phyloP scores from a whole-genome alignment of 2,888 invertebrate genomes.

The Ophion ellenae region DNA sequence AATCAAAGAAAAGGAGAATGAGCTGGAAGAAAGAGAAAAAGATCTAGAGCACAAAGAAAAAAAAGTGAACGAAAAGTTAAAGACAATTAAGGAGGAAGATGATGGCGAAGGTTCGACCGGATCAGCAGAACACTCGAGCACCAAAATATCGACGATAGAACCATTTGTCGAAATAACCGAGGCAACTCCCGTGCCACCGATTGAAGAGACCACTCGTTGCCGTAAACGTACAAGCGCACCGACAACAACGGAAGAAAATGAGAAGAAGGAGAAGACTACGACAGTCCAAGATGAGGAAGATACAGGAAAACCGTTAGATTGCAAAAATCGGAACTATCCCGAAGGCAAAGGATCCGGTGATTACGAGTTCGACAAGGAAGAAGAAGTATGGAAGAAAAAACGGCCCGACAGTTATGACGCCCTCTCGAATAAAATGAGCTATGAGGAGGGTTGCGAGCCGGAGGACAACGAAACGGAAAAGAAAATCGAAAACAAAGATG shows the following conservation, averaged over 20 bases:
- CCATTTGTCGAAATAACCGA: background rate
- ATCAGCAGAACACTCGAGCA: background rate
- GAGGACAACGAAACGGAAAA: background rate
- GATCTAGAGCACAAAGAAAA: constrained; percentile 51
- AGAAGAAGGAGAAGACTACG: background rate
- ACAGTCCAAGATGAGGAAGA: background rate
- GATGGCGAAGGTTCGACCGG: constrained; percentile 3
- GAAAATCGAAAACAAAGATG: background rate
- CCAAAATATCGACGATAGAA: constrained; percentile 20
- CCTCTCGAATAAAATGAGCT: constrained; percentile 15
- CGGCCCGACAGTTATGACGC: constrained; percentile 36
- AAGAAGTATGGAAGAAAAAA: constrained; percentile 69
- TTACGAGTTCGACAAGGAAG: constrained; percentile 65
- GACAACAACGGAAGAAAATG: background rate
- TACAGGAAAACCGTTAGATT: background rate
- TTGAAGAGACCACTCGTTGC: constrained; percentile 50
- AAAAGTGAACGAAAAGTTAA: constrained; percentile 30
- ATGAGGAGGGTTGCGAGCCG: constrained; percentile 45
- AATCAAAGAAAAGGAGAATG: constrained; percentile 46
- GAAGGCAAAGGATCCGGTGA: constrained; percentile 29
- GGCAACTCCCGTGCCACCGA: constrained; percentile 54
- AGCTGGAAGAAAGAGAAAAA: constrained; percentile 63
- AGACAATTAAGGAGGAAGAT: constrained; percentile 26
- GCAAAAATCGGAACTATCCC: constrained; percentile 5
- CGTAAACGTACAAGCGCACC: background rate